These are phyloP conservation scores for Mesaphorura yosii DNA, from an alignment of 1,140 invertebrate genomes.

Conservation along the genomic window DNA sequence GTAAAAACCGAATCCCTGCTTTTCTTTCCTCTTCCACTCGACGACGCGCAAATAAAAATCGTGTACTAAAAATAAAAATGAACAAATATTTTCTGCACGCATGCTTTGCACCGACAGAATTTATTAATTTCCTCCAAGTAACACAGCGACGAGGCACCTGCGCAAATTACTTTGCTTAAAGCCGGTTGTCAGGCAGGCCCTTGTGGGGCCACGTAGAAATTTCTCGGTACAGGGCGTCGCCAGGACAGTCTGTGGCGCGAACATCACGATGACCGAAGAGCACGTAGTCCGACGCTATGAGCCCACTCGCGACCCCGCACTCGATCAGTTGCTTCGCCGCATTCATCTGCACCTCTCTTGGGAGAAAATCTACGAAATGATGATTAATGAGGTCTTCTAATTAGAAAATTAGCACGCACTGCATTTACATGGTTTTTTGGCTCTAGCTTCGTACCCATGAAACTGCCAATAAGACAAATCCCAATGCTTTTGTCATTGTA, in stretches of 20 bases:
- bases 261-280: constrained; percentile 58
- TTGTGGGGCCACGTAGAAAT: constrained; percentile 51
- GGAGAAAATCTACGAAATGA: constrained; percentile 32
- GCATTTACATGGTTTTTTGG: constrained; percentile 28
- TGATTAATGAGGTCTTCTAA: no score
- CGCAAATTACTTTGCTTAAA: no score
- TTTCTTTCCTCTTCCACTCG: no score
- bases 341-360: constrained; percentile 47
- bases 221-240: constrained; percentile 47
- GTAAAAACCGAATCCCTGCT: no score
- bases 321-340: constrained; percentile 48
- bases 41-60: no score
- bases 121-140: no score
- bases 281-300: constrained; percentile 47
- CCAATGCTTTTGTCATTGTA: constrained; percentile 54
- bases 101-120: no score
- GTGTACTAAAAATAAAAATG: no score
- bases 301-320: constrained; percentile 45
- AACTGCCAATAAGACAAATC: constrained; percentile 57
- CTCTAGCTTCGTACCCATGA: constrained; percentile 40
- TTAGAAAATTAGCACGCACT: constrained; percentile 9
- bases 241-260: constrained; percentile 54
- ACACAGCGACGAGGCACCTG: no score
- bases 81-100: no score
- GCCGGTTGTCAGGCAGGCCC: no score